Evolutionary conservation across 2,113 vertebrate genomes (phyloP).

Genomic region (Trichechus manatus): DNA sequence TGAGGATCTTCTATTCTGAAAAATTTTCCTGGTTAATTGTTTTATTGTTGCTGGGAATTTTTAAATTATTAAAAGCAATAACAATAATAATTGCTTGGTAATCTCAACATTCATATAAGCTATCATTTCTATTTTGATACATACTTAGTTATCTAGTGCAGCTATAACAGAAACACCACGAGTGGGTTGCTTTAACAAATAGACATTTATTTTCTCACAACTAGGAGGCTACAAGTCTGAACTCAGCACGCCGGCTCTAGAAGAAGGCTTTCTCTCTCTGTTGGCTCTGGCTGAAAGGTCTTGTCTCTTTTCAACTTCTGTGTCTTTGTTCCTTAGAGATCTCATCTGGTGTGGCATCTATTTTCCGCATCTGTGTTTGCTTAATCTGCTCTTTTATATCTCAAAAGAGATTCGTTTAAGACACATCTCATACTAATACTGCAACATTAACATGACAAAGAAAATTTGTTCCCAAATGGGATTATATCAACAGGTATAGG

Average conservation of each 20-base stretch:
- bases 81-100: not conserved
- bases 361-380: too few species aligned
- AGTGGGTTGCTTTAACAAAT: not conserved
- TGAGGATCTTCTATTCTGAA: not conserved
- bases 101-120: not conserved
- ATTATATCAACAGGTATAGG: too few species aligned
- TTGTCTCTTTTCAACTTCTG: not conserved
- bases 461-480: too few species aligned
- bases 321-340: too few species aligned
- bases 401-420: too few species aligned
- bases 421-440: too few species aligned
- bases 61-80: conserved; percentile 2
- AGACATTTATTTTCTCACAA: not conserved
- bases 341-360: too few species aligned
- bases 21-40: not conserved
- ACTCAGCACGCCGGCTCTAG: not conserved
- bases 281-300: not conserved
- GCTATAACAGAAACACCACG: not conserved
- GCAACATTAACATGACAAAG: too few species aligned
- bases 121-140: conserved; percentile 28
- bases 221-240: not conserved
- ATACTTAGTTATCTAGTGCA: not conserved
- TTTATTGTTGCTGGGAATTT: conserved; percentile 15
- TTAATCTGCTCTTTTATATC: too few species aligned
- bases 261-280: not conserved